Evolutionary conservation across 2,888 invertebrate genomes (phyloP).

Genomic region (Lasioglossum zephyrum): DNA sequence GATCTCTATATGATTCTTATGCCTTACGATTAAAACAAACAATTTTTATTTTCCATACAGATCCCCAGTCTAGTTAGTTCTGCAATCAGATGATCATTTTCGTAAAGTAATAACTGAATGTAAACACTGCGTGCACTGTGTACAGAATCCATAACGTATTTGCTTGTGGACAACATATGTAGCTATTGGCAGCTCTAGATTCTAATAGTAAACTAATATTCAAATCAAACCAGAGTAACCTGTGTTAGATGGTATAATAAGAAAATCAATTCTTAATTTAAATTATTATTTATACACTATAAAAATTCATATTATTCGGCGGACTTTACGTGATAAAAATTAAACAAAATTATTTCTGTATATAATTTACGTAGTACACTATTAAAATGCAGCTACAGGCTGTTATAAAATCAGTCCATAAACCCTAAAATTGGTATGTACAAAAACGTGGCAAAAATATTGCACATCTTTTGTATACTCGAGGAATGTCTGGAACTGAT

Average conservation of each 20-base stretch:
- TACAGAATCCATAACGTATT: no score
- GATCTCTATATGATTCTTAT: neutral
- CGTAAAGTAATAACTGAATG: no score
- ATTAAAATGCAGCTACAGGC: no score
- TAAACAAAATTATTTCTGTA: neutral
- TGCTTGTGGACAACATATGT: no score
- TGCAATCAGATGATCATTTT: neutral
- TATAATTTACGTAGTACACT: neutral
- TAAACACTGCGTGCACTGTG: no score
- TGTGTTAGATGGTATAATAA: neutral
- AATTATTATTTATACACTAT: neutral
- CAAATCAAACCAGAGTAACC: neutral
- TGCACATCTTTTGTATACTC: neutral
- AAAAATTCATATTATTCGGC: neutral
- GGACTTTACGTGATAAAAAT: neutral
- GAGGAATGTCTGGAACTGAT: neutral
- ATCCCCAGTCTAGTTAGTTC: neutral
- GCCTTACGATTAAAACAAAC: neutral
- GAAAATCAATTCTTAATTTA: neutral
- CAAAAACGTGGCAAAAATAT: neutral
- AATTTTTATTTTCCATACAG: neutral
- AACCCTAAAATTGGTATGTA: neutral
- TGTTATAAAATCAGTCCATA: neutral
- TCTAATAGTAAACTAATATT: neutral
- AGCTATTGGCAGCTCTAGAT: no score